Base-by-base conservation (phyloP, 2,888 invertebrate genomes). In the Pristionchus entomophagus region DNA sequence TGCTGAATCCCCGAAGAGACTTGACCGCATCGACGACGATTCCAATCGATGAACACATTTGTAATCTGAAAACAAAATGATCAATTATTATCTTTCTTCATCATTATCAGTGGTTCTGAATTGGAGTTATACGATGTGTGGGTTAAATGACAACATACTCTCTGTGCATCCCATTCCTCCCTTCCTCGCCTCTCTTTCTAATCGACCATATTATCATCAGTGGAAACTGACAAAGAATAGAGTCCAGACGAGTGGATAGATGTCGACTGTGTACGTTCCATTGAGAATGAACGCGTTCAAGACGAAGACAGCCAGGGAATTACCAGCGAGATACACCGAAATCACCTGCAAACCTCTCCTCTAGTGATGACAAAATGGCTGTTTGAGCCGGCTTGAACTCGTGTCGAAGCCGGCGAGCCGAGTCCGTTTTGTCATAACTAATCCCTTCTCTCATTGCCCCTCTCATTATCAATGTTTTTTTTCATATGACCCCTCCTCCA, bases 1-100 rank as follows among this genome's bases (percentile, higher is more conserved):
- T 97, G 97, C 87, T 97, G 95, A 86, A 97, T 95, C 2, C 98
- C 98, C 8, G 98, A 98, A 17, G 97, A 96, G 92, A 96, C 95
- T 92, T 97, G 95, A n/a, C 98, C 98, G 94, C 96, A 95, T 93
- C 96, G 96, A 91, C 96, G 96, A 94, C 97, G 97, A 93, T 96
- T 96, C 91, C 96, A 95, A 89, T 97, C 94, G 87, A 97, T 77
- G 17, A 89, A 41, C 17, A 89, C 86, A 22, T 90, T 87, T n/a
- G 88, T 88, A 22, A 86, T 81, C 92, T 92, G 86, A 29, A 19
- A 59, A 29, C 29, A 10, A 59, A 17, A 2, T 59, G 29, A 4
- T 29, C 29, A 26, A 59, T 26, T 12, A 19, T 53, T 53, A n/a
- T 51, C n/a, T 56, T 56, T 56, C 32, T 59, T 10, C 59, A 12